These are phyloP conservation scores for Apotomis capreana DNA, from an alignment of 2,888 invertebrate species.

Conservation along the genomic window DNA sequence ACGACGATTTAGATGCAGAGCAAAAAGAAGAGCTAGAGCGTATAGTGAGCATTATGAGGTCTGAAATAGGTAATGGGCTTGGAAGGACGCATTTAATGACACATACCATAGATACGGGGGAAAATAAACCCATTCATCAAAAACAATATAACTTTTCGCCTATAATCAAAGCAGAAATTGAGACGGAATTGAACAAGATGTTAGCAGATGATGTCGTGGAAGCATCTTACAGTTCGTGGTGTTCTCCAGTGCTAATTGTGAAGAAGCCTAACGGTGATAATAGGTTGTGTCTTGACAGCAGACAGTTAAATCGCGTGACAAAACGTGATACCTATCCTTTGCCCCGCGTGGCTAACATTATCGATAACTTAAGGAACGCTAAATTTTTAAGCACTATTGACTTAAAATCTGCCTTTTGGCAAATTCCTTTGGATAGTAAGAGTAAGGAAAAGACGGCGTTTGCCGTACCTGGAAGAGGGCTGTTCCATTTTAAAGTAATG, in stretches of 20 bases:
- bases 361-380: slow-evolving; percentile 42
- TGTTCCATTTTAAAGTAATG: slow-evolving; percentile 39
- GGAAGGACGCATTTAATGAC: too few species aligned
- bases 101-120: too few species aligned
- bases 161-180: slow-evolving; percentile 22
- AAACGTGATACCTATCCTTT: slow-evolving; percentile 37
- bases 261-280: slow-evolving; percentile 32
- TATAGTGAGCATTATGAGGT: slow-evolving; percentile 23
- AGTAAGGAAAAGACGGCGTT: slow-evolving; percentile 45
- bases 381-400: slow-evolving; percentile 43
- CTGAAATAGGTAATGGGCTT: slow-evolving; percentile 30
- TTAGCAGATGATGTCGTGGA: slow-evolving; percentile 24
- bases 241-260: slow-evolving; percentile 37
- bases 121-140: too few species aligned
- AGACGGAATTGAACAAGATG: slow-evolving; percentile 31
- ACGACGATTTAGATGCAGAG: not conserved
- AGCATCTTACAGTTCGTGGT: slow-evolving; percentile 39
- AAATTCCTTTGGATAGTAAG: slow-evolving; percentile 45
- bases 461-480: slow-evolving; percentile 27
- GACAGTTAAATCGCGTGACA: slow-evolving; percentile 45
- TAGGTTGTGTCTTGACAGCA: slow-evolving; percentile 44
- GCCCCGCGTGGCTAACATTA: slow-evolving; percentile 42
- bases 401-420: slow-evolving; percentile 53
- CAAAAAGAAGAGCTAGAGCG: not conserved
- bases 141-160: too few species aligned